Evolutionary conservation across 2,113 vertebrate genomes (phyloP).

Genomic region (Burhinus bistriatus): DNA sequence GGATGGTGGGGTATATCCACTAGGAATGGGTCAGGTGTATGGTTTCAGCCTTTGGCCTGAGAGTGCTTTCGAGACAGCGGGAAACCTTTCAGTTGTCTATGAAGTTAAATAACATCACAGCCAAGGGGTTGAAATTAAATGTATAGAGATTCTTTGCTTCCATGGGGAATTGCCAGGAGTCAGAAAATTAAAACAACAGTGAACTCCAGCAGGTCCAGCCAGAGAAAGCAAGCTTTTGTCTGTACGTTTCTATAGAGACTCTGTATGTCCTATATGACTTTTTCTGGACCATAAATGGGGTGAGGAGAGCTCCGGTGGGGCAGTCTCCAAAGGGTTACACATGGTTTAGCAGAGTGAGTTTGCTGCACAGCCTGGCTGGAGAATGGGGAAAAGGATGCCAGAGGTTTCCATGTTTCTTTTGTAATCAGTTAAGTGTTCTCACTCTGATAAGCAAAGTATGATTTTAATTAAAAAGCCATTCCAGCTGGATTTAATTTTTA

Average conservation of each 20-base stretch:
- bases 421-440: constrained; percentile 29
- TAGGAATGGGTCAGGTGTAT: neutral
- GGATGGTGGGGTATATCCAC: neutral
- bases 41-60: neutral
- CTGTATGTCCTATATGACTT: neutral
- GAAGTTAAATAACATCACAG: neutral
- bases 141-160: neutral
- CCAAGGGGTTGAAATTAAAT: neutral
- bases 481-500: constrained; percentile 34
- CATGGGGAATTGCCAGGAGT: neutral
- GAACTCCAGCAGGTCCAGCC: neutral
- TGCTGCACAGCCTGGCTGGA: neutral
- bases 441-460: constrained; percentile 30
- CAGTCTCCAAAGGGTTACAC: neutral
- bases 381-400: neutral
- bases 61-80: neutral
- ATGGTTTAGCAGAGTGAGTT: neutral
- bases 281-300: neutral
- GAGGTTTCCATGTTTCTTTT: neutral
- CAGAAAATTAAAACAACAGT: neutral
- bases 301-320: neutral
- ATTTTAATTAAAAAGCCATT: constrained; percentile 60
- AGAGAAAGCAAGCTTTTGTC: neutral
- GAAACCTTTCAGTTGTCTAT: neutral
- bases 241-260: neutral